Percentiles rank a stretch among this genome's conserved stretches.
Evolutionary conservation across 2,113 vertebrate genomes (phyloP).

Genomic region (Equus przewalskii): DNA sequence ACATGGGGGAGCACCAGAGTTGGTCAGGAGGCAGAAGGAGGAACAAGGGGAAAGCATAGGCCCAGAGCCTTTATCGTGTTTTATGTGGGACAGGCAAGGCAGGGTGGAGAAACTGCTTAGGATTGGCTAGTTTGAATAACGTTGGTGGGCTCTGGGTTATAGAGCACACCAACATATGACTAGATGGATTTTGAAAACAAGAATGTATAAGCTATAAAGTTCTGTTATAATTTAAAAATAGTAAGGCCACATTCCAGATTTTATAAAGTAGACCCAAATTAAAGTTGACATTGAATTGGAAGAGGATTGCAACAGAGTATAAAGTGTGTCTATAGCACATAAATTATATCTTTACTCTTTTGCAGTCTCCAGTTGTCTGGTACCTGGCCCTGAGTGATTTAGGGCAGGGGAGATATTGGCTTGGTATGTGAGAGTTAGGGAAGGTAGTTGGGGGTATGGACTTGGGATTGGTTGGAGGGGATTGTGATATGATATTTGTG

Average conservation of each 20-base stretch:
- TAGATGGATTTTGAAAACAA: neutral
- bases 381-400: neutral
- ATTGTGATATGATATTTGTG: neutral
- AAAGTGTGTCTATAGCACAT: neutral
- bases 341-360: neutral
- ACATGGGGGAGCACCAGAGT: rapidly evolving
- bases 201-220: neutral
- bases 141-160: neutral
- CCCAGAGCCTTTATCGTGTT: neutral
- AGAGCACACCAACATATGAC: too few species aligned
- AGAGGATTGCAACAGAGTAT: neutral
- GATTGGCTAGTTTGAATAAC: neutral
- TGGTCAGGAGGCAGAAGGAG: neutral
- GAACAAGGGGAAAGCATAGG: neutral
- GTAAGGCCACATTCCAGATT: neutral
- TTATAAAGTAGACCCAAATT: neutral
- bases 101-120: neutral
- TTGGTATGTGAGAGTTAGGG: neutral
- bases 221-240: neutral
- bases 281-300: neutral
- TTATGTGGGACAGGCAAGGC: neutral
- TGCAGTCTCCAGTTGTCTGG: neutral
- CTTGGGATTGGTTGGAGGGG: neutral
- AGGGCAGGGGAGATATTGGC: neutral
- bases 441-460: neutral